These are phyloP conservation scores for Drosophila conformis DNA, from an alignment of 2,888 invertebrate genomes.

Conservation along the genomic window DNA sequence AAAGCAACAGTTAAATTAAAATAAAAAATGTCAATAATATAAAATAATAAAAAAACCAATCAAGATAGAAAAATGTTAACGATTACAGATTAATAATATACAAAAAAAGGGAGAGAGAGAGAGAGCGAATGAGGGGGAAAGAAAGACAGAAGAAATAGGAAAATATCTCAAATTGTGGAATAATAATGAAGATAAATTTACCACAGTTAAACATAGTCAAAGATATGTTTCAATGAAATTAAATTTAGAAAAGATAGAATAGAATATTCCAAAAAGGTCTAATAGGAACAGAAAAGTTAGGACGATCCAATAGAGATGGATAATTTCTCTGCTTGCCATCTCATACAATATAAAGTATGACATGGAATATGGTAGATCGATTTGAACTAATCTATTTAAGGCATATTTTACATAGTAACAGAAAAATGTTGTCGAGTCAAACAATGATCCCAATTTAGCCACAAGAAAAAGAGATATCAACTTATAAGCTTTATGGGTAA, in stretches of 20 bases:
- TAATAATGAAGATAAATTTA: background rate
- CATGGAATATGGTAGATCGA: background rate
- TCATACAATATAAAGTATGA: background rate
- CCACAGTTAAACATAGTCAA: background rate
- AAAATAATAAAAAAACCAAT: too few relatives aligned
- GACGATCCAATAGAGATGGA: background rate
- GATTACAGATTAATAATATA: too few relatives aligned
- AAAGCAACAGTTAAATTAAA: too few relatives aligned
- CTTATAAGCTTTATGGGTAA: background rate
- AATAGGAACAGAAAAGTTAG: background rate
- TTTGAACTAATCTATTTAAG: background rate
- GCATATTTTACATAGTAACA: background rate
- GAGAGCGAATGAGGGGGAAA: background rate
- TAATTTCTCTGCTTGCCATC: background rate
- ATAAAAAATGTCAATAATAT: too few relatives aligned
- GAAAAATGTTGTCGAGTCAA: background rate
- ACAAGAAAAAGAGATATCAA: background rate
- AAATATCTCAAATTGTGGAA: background rate
- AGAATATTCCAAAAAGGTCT: background rate
- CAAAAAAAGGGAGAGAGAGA: background rate
- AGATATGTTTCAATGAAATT: background rate
- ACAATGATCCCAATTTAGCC: background rate
- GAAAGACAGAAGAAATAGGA: background rate
- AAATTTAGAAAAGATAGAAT: fast-evolving
- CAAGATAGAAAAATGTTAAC: too few relatives aligned